Base-by-base conservation (phyloP, 2,113 vertebrate species). In the Kobus ellipsiprymnus region DNA sequence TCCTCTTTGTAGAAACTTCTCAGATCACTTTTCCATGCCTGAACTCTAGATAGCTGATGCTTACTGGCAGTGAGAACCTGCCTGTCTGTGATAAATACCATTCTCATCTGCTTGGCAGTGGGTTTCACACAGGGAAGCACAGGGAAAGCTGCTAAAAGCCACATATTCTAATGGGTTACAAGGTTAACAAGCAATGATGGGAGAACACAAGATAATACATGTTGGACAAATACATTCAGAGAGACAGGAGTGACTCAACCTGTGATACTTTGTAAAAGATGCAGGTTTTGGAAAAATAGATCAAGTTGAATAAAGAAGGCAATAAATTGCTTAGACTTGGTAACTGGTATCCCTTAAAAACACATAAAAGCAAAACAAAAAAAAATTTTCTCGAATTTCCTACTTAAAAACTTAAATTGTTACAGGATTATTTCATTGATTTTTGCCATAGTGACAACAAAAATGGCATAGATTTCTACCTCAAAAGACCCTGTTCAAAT, bases 51-150 rank as follows among this genome's bases (percentile, higher is more conserved):
- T 3, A 80, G 55, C 62, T 91, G 90, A 82, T 91, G 29, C 15
- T 95, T 85, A 96, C 21, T 64, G 80, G 77, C 54, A 84, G 46
- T 80, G 95, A 95, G 96, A 96, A 97, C 50, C 44, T 95, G 81
- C 57, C 84, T 95, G 2, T 0, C 19, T 71, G 36, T 96, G 90
- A 94, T 94, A 92, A 95, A 83, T 60, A 94, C 23, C 55, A 91
- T 89, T 95, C 92, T 78, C 16, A 19, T 25, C 54, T 93, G 44
- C 19, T 81, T 90, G 78, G 77, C 90, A 90, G 59, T 3, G 2
- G 78, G 23, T 87, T 82, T 54, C 67, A 83, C 77, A 87, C 7
- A 86, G 27, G 48, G 27, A 95, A 82, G 10, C 19, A 1, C 60
- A 55, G 46, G 71, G 67, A 93, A 77, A 88, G 19, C 67, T 50